Base-by-base conservation (phyloP, 2,113 vertebrate species). In the Drymodes brunneopygia region DNA sequence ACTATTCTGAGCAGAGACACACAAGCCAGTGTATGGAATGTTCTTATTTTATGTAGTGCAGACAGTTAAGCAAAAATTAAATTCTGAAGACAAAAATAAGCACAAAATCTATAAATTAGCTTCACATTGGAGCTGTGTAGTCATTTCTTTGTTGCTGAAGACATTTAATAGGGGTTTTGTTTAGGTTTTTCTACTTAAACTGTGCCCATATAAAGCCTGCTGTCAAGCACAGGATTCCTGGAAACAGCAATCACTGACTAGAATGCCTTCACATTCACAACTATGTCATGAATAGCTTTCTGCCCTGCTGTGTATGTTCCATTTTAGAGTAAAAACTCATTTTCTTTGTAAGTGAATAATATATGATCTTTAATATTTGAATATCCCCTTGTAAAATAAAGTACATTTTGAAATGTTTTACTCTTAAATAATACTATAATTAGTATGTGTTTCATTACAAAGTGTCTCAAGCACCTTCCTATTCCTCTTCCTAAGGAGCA, bases 381-480 rank as follows among this genome's bases (percentile, higher is more conserved):
- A 80, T n/a, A 94, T 31, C 35, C 38, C 33, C 38, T 83, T 62
- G 54, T 85, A 86, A 90, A 81, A 85, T 48, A 84, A 83, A 74
- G 53, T 53, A 80, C 12, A 29, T 36, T 86, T 80, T 54, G 71
- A 93, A 92, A 66, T 2, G 1, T 70, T 87, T 80, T 57, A 72
- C 31, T 81, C 45, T 83, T 91, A 94, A 91, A 82, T 93, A 95
- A 83, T 70, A 44, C 47, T 81, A 42, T 70, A 81, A 92, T 90
- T 86, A 90, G 47, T 13, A 35, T 56, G 33, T 42, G 33, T 78
- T 93, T 92, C 88, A 71, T 92, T 66, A 58, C 24, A 51, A 75
- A 80, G 50, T 53, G 44, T 90, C 90, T 86, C 29, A 85, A 91
- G 90, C 70, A 47, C 51, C 56, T 83, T 82, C 16, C n/a, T 48